Evolutionary conservation across 2,888 invertebrate genomes (phyloP).

Genomic region (Omphaloscelis lunosa): DNA sequence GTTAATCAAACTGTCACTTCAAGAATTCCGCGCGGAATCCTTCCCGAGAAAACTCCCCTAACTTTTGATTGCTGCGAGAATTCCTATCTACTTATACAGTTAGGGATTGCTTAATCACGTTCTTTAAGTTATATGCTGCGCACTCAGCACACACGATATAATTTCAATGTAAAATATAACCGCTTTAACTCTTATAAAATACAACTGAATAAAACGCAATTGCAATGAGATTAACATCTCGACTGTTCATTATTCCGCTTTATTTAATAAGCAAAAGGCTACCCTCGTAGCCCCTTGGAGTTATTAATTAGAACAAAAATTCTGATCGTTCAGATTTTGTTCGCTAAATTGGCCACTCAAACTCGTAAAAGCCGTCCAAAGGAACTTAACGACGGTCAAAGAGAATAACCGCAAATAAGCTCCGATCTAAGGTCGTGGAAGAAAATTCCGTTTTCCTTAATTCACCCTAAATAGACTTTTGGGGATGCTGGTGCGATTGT

Average conservation of each 20-base stretch:
- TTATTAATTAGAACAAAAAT: constrained; percentile 90
- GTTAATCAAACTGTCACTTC: constrained; percentile 91
- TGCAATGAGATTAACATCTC: constrained; percentile 80
- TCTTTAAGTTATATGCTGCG: constrained; percentile 73
- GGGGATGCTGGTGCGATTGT: constrained; percentile 83
- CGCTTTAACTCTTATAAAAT: constrained; percentile 52
- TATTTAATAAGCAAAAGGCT: constrained; percentile 84
- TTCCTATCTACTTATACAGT: constrained; percentile 85
- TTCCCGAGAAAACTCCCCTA: constrained; percentile 87
- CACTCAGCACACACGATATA: constrained; percentile 63
- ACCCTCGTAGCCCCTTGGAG: constrained; percentile 80
- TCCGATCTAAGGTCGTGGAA: constrained; percentile 87
- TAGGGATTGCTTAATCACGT: constrained; percentile 87
- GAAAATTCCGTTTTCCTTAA: constrained; percentile 89
- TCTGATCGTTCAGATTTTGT: constrained; percentile 89
- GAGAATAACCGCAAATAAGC: constrained; percentile 91
- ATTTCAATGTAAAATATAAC: constrained; percentile 50
- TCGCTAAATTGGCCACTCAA: constrained; percentile 90
- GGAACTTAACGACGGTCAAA: constrained; percentile 91
- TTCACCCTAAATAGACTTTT: constrained; percentile 87
- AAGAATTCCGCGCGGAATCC: constrained; percentile 90
- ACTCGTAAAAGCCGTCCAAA: constrained; percentile 89
- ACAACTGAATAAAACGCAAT: constrained; percentile 69
- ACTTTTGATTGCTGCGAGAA: constrained; percentile 89
- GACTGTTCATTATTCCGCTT: constrained; percentile 82